A percentile compares a stretch with the other conserved stretches of the same genome.
Conservation (phyloP, 2,797 vertebrate species). For the Notoglanidium macrostoma region DNA sequence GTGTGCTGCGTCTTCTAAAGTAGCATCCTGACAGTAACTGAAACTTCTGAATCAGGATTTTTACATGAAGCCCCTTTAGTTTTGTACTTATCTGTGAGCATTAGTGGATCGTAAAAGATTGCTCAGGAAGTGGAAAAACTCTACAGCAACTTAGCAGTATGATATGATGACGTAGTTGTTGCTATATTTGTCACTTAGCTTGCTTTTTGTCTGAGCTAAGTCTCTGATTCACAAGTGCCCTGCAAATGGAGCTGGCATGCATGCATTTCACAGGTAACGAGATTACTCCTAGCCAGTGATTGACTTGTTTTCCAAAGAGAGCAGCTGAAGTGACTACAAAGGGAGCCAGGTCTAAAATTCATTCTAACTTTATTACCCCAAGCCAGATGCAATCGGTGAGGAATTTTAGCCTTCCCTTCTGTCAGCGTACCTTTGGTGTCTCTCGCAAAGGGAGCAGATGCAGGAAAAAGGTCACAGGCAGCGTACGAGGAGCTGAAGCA, state of each 20-base stretch:
- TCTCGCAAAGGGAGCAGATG: slow-evolving; percentile 82
- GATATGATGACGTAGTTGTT: slow-evolving; percentile 22
- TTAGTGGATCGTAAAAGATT: not conserved
- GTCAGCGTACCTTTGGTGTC: slow-evolving; percentile 85
- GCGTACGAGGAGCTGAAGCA: slow-evolving; percentile 43
- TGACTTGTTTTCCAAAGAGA: slow-evolving; percentile 87
- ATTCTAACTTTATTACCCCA: slow-evolving; percentile 94
- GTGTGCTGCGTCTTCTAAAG: slow-evolving; percentile 50
- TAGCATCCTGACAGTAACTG: not conserved
- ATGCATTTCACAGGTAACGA: slow-evolving; percentile 95
- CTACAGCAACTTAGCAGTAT: slow-evolving; percentile 14
- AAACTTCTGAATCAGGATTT: not conserved
- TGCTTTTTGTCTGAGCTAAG: slow-evolving; percentile 53
- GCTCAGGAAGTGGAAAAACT: not conserved
- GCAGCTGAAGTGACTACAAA: slow-evolving; percentile 85
- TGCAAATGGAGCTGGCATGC: slow-evolving; percentile 90
- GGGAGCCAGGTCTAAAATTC: slow-evolving; percentile 77
- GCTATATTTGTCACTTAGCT: slow-evolving; percentile 30
- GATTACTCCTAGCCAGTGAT: slow-evolving; percentile 94
- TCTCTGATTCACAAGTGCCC: slow-evolving; percentile 80
- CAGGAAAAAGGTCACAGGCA: slow-evolving; percentile 89
- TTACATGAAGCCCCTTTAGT: not conserved
- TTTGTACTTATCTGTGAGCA: not conserved
- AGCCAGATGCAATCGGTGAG: slow-evolving; percentile 74
- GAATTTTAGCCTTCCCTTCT: slow-evolving; percentile 87